Conservation (phyloP, 2,113 vertebrate genomes). For the Furnarius figulus region DNA sequence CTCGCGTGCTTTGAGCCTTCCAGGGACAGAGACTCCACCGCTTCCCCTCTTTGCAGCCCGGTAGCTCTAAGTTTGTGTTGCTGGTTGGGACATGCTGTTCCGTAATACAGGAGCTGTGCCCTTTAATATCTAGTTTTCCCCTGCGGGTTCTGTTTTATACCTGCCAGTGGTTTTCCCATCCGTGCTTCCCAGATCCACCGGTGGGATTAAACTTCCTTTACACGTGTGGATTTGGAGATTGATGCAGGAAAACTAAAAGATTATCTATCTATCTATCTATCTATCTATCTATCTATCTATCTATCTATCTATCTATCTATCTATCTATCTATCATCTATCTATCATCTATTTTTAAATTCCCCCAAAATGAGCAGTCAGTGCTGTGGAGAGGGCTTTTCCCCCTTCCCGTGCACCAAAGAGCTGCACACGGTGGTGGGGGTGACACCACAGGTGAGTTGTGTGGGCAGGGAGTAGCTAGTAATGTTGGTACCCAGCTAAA, state of each 20-base stretch:
- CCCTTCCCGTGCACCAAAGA: neutral
- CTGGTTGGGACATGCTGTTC: rapidly evolving
- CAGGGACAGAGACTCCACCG: neutral
- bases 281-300: neutral
- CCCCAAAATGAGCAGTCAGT: neutral
- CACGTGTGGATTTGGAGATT: neutral
- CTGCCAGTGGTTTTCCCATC: neutral
- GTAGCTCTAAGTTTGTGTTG: too few species aligned
- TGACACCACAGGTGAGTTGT: rapidly evolving
- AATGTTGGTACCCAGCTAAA: neutral
- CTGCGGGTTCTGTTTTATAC: neutral
- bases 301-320: neutral
- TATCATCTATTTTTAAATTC: too few species aligned
- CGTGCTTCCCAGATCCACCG: too few species aligned
- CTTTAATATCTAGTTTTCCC: neutral
- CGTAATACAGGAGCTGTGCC: rapidly evolving
- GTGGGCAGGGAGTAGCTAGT: too few species aligned
- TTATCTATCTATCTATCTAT: neutral
- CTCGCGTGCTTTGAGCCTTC: neutral
- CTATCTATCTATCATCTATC: too few species aligned
- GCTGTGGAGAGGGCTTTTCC: neutral
- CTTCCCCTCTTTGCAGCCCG: too few species aligned
- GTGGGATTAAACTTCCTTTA: neutral
- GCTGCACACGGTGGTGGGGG: too few species aligned
- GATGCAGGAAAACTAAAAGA: neutral